Base-by-base conservation (phyloP, 2,113 vertebrate genomes). In the Rhizomys pruinosus region DNA sequence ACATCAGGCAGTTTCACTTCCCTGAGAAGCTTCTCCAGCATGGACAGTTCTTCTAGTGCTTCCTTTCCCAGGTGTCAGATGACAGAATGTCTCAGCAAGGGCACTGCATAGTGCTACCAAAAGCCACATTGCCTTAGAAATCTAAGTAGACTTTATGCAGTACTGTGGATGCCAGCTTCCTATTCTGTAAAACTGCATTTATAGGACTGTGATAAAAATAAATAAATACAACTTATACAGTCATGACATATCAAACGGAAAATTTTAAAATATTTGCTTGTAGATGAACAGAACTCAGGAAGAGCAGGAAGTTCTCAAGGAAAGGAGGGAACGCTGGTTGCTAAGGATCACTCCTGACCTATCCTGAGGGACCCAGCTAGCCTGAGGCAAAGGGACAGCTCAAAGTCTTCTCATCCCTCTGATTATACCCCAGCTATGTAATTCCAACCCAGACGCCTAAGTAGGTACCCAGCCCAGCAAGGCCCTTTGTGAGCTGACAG, bases 21-120 rank as follows among this genome's bases (percentile, higher is more conserved):
- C 61, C 59, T n/a, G 59, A 64, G 84, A 96, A 88, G 78, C 29
- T n/a, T 95, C 89, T 90, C 39, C 82, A 82, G 29, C 6, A 15
- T 34, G 84, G 57, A 84, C 68, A n/a, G 86, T 37, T 73, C 78
- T 37, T 73, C 78, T 81, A 76, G 66, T 73, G 29, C 76, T 37
- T 63, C 37, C 34, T 74, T 39, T 85, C 22, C 88, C 85, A 91
- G 76, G 64, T 91, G 52, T 96, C 87, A 92, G 84, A 89, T 96
- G 92, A 96, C 93, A 84, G 37, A 91, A 72, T 47, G 55, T 84
- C 71, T 66, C 87, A 39, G 80, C 90, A 94, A 92, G 96, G 92
- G 59, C 57, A 16, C 32, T 44, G 71, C 64, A 0, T 76, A 88
- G 47, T 78, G 88, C 77, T 78, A 71, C 81, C 61, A n/a, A 89